These are phyloP conservation scores for Syngnathus floridae DNA, from an alignment of 2,113 vertebrate genomes.

Conservation along the genomic window DNA sequence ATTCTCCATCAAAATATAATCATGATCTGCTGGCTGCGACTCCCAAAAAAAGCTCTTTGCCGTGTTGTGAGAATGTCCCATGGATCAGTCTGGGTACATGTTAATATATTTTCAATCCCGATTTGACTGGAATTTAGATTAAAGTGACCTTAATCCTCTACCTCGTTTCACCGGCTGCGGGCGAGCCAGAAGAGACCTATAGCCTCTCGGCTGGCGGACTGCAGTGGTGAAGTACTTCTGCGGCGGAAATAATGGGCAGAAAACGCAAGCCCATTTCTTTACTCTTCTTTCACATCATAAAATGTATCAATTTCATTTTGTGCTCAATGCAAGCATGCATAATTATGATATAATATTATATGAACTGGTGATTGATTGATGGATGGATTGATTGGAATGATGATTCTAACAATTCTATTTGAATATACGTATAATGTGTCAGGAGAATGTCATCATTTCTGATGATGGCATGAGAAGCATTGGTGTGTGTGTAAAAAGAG, in stretches of 20 bases:
- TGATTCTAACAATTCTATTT: no score
- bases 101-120: slow-evolving; percentile 33
- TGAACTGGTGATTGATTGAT: no score
- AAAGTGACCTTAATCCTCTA: slow-evolving; percentile 59
- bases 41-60: neutral
- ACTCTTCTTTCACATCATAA: neutral
- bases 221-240: slow-evolving; percentile 15
- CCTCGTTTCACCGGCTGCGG: slow-evolving; percentile 29
- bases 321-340: neutral
- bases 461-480: no score
- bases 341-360: no score
- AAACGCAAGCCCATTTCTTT: slow-evolving; percentile 23
- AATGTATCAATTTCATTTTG: neutral
- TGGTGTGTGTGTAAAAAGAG: no score
- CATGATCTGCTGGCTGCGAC: neutral
- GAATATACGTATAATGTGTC: no score
- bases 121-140: slow-evolving; percentile 54
- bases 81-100: slow-evolving; percentile 27
- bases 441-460: no score
- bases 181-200: neutral
- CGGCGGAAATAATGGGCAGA: slow-evolving; percentile 31
- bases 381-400: no score
- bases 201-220: slow-evolving; percentile 9
- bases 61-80: neutral
- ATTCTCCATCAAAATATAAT: neutral